phyloP scores from a whole-genome alignment of 2,888 invertebrate genomes.

The Lutraria lutraria region DNA sequence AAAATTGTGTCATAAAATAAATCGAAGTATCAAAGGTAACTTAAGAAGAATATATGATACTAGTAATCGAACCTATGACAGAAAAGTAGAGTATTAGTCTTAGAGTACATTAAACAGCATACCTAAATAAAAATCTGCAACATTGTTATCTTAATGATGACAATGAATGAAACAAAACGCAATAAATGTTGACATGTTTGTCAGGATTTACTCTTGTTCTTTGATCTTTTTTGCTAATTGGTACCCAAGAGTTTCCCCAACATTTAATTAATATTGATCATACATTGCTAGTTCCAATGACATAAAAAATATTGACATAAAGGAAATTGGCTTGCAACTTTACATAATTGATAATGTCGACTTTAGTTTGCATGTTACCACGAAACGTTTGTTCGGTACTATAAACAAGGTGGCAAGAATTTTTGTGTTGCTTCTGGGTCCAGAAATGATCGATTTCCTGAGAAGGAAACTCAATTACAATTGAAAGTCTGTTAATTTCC shows the following conservation, averaged over 20 bases:
- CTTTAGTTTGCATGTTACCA: conserved; percentile 1
- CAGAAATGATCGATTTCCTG: conserved; percentile 8
- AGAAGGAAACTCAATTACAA: conserved; percentile 13
- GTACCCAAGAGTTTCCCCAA: not conserved
- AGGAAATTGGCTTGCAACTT: conserved; percentile 32
- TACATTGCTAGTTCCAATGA: not conserved
- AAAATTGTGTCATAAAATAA: no score
- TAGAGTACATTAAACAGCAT: no score
- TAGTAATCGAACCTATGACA: no score
- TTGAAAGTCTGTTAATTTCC: conserved; percentile 20
- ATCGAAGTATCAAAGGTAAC: no score
- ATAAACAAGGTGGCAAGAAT: conserved; percentile 11
- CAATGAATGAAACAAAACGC: no score
- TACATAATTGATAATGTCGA: conserved; percentile 14
- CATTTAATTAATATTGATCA: conserved; percentile 13
- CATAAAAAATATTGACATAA: conserved; percentile 14
- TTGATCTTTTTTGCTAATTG: not conserved
- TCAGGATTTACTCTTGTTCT: no score
- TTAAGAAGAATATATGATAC: no score
- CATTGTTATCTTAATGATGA: no score
- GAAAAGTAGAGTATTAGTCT: no score
- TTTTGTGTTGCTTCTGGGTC: conserved; percentile 1
- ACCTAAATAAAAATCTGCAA: no score
- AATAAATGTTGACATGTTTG: no score
- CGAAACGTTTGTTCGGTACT: not conserved